Conservation (phyloP, 2,888 invertebrate genomes). For the Bruchidius siliquastri region DNA sequence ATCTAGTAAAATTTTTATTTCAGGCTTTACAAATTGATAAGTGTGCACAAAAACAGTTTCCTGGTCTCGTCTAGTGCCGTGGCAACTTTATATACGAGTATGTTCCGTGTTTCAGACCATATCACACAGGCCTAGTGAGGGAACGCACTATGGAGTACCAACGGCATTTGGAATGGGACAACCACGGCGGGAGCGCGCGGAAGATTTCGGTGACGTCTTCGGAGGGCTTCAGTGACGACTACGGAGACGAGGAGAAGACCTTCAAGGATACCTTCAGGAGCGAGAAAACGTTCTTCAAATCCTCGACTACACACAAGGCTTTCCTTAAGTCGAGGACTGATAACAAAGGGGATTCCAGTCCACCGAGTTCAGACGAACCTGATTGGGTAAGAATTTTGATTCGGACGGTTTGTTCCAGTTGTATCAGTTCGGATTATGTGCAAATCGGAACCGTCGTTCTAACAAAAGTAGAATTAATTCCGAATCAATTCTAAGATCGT, state of each 20-base stretch:
- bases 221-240: constrained; percentile 42
- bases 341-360: constrained; percentile 38
- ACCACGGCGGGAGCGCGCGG: constrained; percentile 20
- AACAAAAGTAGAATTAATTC: too few relatives aligned
- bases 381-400: constrained; percentile 44
- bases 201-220: constrained; percentile 40
- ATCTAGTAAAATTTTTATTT: too few relatives aligned
- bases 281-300: constrained; percentile 30
- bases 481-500: too few relatives aligned
- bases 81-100: too few relatives aligned
- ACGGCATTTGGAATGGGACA: constrained; percentile 49
- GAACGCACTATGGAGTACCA: constrained; percentile 52
- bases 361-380: constrained; percentile 52
- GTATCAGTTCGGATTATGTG: too few relatives aligned
- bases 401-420: too few relatives aligned
- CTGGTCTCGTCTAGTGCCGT: too few relatives aligned
- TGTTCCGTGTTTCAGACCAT: constrained; percentile 20
- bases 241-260: constrained; percentile 63
- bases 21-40: too few relatives aligned
- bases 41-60: too few relatives aligned
- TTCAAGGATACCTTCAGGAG: constrained; percentile 62
- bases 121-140: constrained; percentile 48
- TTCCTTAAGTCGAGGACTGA: constrained; percentile 36
- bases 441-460: too few relatives aligned
- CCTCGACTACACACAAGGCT: constrained; percentile 28